A percentile compares a stretch with the other conserved stretches of the same genome.
phyloP scores from a whole-genome alignment of 2,888 invertebrate genomes.

The Cryptus viduatorius region DNA sequence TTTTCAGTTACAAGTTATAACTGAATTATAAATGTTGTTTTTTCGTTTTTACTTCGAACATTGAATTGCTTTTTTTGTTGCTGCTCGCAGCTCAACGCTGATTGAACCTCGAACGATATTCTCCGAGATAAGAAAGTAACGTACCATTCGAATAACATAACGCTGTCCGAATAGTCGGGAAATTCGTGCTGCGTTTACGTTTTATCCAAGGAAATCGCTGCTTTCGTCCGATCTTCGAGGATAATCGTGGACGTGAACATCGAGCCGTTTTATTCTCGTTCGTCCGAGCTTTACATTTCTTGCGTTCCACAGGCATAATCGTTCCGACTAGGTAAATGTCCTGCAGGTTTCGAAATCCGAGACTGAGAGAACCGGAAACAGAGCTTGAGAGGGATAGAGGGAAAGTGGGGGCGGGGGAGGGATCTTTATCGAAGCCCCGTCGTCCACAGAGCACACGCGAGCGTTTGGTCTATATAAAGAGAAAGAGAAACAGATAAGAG shows the following conservation, averaged over 20 bases:
- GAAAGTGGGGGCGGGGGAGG: background rate
- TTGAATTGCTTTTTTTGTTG: background rate
- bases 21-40: too few relatives aligned
- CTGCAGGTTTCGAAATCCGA: background rate
- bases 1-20: background rate
- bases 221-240: background rate
- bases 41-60: background rate
- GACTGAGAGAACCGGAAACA: background rate
- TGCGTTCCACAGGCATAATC: conserved; percentile 1
- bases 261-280: conserved; percentile 12
- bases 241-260: conserved; percentile 12
- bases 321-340: conserved; percentile 16
- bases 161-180: background rate
- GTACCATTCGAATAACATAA: background rate
- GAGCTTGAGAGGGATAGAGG: background rate
- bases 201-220: conserved; percentile 18
- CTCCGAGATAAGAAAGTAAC: background rate
- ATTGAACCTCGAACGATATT: background rate
- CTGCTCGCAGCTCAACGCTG: background rate
- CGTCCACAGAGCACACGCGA: conserved; percentile 2
- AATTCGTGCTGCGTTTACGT: background rate
- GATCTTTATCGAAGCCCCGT: conserved; percentile 10
- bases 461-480: conserved; percentile 11
- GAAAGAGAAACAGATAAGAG: conserved; percentile 1
- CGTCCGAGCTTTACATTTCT: conserved; percentile 17